Base-by-base conservation (phyloP, 2,113 vertebrate species). In the Felis catus region DNA sequence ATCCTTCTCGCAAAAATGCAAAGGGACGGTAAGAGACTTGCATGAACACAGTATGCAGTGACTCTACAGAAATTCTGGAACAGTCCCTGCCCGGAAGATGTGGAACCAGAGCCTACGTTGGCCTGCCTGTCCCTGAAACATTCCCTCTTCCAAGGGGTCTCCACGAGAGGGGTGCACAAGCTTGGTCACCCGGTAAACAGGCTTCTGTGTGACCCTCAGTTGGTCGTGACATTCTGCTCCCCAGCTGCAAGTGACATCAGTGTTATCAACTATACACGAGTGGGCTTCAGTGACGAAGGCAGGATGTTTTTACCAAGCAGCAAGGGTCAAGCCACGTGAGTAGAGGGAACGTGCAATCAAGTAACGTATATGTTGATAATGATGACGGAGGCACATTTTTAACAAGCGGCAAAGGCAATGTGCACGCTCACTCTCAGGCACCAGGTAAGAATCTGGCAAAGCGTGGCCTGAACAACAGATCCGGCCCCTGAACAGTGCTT, bases 311-410 rank as follows among this genome's bases (percentile, higher is more conserved):
- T 18, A 33, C 14, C 27, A 45, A 41, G 58, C n/a, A 29, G 45
- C 45, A 66, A 11, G 19, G 9, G 33, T 48, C n/a, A n/a, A 45
- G 68, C 5, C 7, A 33, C 0, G 4, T 15, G 27, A 63, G 39
- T 8, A 12, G 7, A 45, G 39, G 61, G 39, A 73, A 39, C 0
- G 45, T 41, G 41, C 13, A 36, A 36, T 63, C 12, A 11, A 66
- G 21, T 27, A 7, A 7, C 29, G 73, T 74, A 15, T 39, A 53
- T 12, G 19, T 39, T 73, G 19, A 25, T 5, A 19, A 39, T 1
- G 7, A 29, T 8, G 45, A 55, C 0, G 5, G 45, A 0, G 0
- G 53, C 4, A 31, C 33, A 25, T 39, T 48, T 73, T 18, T n/a
- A 33, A 82, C 53, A 4, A 29, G 36, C 1, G 0, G 25, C 33